These are phyloP conservation scores for Celastrina argiolus DNA, from an alignment of 2,888 invertebrate genomes.

Conservation along the genomic window DNA sequence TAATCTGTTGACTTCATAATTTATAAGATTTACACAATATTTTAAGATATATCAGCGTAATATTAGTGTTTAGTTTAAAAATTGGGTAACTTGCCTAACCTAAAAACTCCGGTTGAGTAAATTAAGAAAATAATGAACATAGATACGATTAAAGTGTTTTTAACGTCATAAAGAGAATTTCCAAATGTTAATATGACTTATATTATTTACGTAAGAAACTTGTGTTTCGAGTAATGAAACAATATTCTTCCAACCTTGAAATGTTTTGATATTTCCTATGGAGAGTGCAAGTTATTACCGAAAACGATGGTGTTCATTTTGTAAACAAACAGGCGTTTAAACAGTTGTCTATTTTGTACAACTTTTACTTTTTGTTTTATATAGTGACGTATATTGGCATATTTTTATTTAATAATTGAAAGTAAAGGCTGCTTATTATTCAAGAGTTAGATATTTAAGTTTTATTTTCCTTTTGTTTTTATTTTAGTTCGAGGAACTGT, in stretches of 20 bases:
- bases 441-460: neutral
- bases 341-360: neutral
- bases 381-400: constrained; percentile 21
- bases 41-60: neutral
- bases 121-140: too few relatives aligned
- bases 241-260: neutral
- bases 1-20: neutral
- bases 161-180: neutral
- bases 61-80: too few relatives aligned
- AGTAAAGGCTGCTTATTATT: constrained; percentile 2
- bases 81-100: too few relatives aligned
- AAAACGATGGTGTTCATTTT: neutral
- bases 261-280: neutral
- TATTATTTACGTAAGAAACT: neutral
- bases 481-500: too few relatives aligned
- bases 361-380: constrained; percentile 19
- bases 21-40: neutral
- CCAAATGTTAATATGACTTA: neutral
- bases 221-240: neutral
- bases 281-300: constrained; percentile 7
- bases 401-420: constrained; percentile 10
- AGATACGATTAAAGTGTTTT: neutral
- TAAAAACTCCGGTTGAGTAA: too few relatives aligned
- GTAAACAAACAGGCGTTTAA: neutral
- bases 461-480: too few relatives aligned